These are phyloP conservation scores for Ginglymostoma cirratum DNA, from an alignment of 2,113 vertebrate genomes.

Conservation along the genomic window DNA sequence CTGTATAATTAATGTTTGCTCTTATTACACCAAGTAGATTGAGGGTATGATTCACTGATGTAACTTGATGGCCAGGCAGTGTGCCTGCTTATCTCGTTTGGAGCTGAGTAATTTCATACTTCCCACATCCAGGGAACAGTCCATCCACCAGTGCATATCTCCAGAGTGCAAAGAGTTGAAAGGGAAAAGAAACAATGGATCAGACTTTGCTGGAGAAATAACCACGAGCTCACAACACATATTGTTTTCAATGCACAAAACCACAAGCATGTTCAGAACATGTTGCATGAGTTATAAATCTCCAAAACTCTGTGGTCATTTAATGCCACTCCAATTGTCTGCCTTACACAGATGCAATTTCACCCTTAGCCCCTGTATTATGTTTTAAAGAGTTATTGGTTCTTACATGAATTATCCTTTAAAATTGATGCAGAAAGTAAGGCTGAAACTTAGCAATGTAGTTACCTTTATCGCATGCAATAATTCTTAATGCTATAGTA, in stretches of 20 bases:
- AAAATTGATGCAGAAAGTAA: not conserved
- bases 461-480: too few species aligned
- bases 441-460: not conserved
- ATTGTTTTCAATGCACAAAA: not conserved
- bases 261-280: not conserved
- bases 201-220: not conserved
- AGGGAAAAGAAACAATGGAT: not conserved
- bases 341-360: not conserved
- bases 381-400: not conserved
- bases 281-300: too few species aligned
- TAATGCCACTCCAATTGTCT: not conserved
- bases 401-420: not conserved
- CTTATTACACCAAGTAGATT: not conserved
- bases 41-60: not conserved
- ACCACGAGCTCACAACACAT: not conserved
- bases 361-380: not conserved
- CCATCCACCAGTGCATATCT: not conserved
- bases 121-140: not conserved
- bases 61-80: not conserved
- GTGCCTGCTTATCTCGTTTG: not conserved
- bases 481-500: too few species aligned
- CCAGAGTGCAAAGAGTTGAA: not conserved
- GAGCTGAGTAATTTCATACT: not conserved
- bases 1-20: not conserved
- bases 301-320: too few species aligned